Base-by-base conservation (phyloP, 2,797 vertebrate species). In the Zonotrichia albicollis region DNA sequence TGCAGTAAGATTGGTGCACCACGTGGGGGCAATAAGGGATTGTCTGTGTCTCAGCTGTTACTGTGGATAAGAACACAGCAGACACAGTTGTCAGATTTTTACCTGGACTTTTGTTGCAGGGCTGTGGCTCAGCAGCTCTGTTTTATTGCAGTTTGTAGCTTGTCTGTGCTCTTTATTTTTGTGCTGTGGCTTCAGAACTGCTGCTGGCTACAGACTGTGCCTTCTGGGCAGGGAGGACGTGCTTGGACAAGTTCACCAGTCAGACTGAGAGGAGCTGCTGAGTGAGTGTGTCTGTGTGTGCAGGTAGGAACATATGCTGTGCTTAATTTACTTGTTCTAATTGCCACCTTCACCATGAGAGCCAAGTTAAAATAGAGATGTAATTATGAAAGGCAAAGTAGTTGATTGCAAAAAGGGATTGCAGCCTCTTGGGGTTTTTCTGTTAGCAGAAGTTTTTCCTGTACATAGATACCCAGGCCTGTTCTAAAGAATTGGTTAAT, bases 321-420 rank as follows among this genome's bases (percentile, higher is more conserved):
- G 66, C 72, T 73, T 80, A 6, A 38, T 77, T 89, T 62, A 43
- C 72, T 32, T 84, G 21, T 25, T 67, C n/a, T 84, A 74, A 91
- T 54, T 90, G 53, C 83, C 55, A 32, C 89, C 86, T 71, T 80
- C 84, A 34, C 62, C 72, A 21, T 79, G 79, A 87, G 26, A 96
- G 78, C 58, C 60, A 45, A 43, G 50, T 91, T 81, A 68, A 94
- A 93, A 67, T 61, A 61, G 70, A 54, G 45, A 16, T 34, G 4
- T 3, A 2, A 42, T 87, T 94, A 48, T 51, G 84, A 65, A 94
- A 86, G 57, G 70, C 84, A 64, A 71, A 88, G 60, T 10, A 68
- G 74, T 64, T 29, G 71, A 66, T 64, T 81, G 60, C 91, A 86
- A 68, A 58, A 62, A 84, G 54, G 45, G 36, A 68, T 78, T 65